Evolutionary conservation across 2,797 vertebrate species (phyloP), one percentile per base, ranked within the genome.

Genomic region (Euthynnus affinis): DNA sequence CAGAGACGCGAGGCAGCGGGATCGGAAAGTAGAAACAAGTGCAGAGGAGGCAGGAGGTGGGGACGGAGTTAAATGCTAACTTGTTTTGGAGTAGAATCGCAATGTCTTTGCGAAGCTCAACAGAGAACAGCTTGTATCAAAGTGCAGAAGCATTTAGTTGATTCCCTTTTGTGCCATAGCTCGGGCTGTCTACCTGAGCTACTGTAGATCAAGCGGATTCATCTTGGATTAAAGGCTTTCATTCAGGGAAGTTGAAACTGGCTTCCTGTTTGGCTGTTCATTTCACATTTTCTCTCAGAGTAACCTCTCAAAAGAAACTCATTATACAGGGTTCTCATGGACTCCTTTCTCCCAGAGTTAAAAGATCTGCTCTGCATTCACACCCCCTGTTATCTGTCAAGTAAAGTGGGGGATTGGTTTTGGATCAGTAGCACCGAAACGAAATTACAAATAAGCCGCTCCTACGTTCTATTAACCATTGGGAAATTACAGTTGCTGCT

Each of bases 191-290:
- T 86, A 92, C 88, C 82, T 87, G 63, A 86, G 84, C 81, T 73
- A 83, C 81, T 85, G 78, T 82, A 86, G 88, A 92, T 91, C 87
- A 91, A 84, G 87, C 80, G 87, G 82, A 88, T 88, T 92, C 88
- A 89, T 91, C 77, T 86, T 23, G 81, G 87, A 93, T 90, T 90
- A 91, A 89, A 92, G 83, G 80, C 83, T 92, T 87, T 82, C 74
- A 87, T 87, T 92, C 84, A 82, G 74, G 83, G 70, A 84, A 83
- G 78, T 57, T 84, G 75, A 90, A 88, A 89, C 87, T 89, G 85
- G 69, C 83, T 91, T 81, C 69, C 75, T 77, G 76, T 90, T 90
- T 85, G 84, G 72, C 74, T 91, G 83, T 88, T 92, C 82, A 88
- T 92, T 91, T 92, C 87, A 87, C 83, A 84, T 84, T 88, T 91